A percentile compares a stretch with the other conserved stretches of the same genome.
Conservation (phyloP, 2,113 vertebrate genomes). For the Delphinapterus leucas region DNA sequence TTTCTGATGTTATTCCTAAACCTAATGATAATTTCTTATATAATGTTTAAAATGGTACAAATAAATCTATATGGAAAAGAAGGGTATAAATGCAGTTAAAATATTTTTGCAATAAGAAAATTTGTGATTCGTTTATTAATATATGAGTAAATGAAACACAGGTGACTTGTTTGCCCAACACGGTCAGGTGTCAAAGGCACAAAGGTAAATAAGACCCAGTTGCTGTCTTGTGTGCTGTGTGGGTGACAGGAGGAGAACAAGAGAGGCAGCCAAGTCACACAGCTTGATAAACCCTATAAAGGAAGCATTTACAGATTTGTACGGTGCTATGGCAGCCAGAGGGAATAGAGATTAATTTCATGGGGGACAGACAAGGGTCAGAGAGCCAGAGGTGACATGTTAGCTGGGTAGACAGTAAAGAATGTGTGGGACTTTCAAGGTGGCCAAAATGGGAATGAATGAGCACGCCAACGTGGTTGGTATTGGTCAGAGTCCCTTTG, state of each 20-base stretch:
- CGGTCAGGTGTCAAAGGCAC: background rate
- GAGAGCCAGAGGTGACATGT: background rate
- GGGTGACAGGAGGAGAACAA: background rate
- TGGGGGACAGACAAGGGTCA: background rate
- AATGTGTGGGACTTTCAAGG: background rate
- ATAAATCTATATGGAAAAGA: background rate
- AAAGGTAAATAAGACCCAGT: background rate
- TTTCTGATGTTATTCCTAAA: background rate
- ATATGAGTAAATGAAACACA: background rate
- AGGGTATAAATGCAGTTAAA: background rate
- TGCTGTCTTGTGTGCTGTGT: background rate
- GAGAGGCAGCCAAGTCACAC: background rate
- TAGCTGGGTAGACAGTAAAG: background rate
- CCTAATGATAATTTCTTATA: background rate
- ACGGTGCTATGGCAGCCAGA: background rate
- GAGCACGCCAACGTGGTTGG: background rate
- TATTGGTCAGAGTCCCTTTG: background rate
- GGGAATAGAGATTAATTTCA: background rate
- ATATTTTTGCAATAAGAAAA: background rate
- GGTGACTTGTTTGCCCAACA: background rate
- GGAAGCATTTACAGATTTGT: background rate
- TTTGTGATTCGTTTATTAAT: background rate
- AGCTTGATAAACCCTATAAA: background rate
- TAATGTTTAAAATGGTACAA: background rate
- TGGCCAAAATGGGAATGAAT: background rate